Conservation (phyloP, 2,113 vertebrate genomes). For the Orthonyx spaldingii region DNA sequence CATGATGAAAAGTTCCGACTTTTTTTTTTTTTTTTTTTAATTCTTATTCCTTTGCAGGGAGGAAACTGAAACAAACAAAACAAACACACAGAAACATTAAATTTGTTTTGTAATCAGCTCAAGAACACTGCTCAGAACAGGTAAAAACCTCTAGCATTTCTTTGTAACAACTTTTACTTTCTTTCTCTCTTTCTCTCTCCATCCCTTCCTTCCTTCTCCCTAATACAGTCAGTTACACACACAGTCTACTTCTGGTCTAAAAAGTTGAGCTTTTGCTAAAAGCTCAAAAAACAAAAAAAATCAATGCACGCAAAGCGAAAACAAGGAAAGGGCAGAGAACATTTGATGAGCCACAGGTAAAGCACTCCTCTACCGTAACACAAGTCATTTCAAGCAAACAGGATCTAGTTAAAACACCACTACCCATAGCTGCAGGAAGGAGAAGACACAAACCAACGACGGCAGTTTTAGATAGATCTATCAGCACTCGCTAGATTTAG, state of each 20-base stretch:
- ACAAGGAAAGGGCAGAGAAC: background rate
- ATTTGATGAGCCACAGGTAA: background rate
- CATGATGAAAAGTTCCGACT: background rate
- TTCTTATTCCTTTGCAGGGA: background rate
- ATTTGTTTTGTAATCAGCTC: background rate
- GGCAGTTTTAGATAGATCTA: background rate
- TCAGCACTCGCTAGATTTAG: background rate
- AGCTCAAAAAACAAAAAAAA: background rate
- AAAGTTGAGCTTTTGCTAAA: background rate
- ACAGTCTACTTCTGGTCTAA: background rate
- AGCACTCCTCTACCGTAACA: background rate
- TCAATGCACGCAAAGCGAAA: background rate
- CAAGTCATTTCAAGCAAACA: background rate
- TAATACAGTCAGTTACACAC: background rate
- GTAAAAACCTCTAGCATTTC: background rate
- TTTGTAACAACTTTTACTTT: background rate
- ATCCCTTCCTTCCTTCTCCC: background rate
- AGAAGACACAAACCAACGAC: background rate
- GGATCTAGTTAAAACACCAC: background rate
- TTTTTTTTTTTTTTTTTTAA: background rate
- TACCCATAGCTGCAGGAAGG: background rate
- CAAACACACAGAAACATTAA: background rate
- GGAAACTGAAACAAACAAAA: background rate
- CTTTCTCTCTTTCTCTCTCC: background rate
- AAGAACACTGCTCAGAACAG: background rate